Evolutionary conservation across 2,888 invertebrate genomes (phyloP), one percentile per base, ranked within the genome.

Genomic region (Pomacea canaliculata): DNA sequence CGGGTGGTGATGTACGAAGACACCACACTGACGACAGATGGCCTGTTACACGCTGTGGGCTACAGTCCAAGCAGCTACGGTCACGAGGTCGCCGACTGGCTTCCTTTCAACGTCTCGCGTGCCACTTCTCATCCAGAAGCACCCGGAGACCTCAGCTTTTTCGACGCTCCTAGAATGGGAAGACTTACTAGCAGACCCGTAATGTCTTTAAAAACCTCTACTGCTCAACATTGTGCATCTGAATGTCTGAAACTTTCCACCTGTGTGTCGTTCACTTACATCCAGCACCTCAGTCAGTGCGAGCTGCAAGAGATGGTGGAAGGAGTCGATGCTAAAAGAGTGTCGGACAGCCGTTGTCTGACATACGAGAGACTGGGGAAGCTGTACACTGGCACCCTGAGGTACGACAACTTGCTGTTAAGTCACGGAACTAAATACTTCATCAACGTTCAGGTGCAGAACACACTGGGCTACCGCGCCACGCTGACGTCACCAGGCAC

Each of bases 1-100:
- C 81, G 81, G n/a, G 81, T 85, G 1, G 70, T 85, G 1, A 82
- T 81, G 7, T 81, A 83, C 70, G 87, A 87, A 76, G 86, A 87
- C 77, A 84, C 84, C 48, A 78, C 78, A 0, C 76, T 86, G 19
- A 70, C 72, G 10, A 77, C 79, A 10, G 76, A 68, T 13, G 77
- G 80, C 27, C 72, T 63, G 3, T 60, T 67, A 59, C 78, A 81
- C 51, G 82, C 84, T 16, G 78, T 86, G 46, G 85, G 85, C 4
- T 83, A 76, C 75, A 81, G 80, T 69, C 83, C 82, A 5, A 84
- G 85, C 4, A 72, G 80, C 67, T 81, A 75, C 60, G 84, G 84
- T 7, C 77, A 79, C 56, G 83, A 85, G 46, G 79, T 85, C 60
- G 73, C 79, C 10, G 71, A 66, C 73, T 73, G 73, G 73, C 66